Evolutionary conservation across 2,888 invertebrate genomes (phyloP).

Genomic region (Cosmorhoe ocellata): DNA sequence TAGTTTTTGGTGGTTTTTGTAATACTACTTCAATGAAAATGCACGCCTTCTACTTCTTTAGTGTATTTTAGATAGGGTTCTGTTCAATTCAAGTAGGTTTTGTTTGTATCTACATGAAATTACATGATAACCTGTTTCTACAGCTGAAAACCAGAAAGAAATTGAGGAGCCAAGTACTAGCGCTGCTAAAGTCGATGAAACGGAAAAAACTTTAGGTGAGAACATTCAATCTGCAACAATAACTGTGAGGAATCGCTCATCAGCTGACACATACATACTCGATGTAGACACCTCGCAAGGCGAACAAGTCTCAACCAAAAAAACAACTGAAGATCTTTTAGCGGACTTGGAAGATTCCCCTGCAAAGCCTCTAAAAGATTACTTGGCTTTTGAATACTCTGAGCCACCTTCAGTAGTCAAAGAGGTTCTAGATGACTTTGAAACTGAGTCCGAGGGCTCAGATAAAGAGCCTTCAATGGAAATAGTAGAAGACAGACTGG

Average conservation of each 20-base stretch:
- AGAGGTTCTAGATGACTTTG: conserved; percentile 64
- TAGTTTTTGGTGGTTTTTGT: no score
- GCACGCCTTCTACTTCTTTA: no score
- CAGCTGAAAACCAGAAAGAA: conserved; percentile 43
- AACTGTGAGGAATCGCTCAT: conserved; percentile 56
- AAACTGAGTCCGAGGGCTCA: conserved; percentile 54
- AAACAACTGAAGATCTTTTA: conserved; percentile 51
- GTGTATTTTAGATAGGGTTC: no score
- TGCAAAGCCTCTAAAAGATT: conserved; percentile 55
- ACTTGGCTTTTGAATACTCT: conserved; percentile 52
- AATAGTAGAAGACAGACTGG: conserved; percentile 45
- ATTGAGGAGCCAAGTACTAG: conserved; percentile 44
- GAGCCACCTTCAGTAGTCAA: conserved; percentile 63
- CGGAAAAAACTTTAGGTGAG: conserved; percentile 63
- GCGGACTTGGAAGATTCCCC: conserved; percentile 47
- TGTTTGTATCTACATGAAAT: no score
- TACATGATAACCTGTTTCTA: conserved; percentile 29
- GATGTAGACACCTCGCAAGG: not conserved
- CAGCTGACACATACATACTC: conserved; percentile 62
- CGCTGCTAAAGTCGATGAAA: conserved; percentile 42
- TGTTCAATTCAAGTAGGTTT: no score
- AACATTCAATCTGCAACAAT: conserved; percentile 53
- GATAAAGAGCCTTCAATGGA: conserved; percentile 51
- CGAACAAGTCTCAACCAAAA: conserved; percentile 44
- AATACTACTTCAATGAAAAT: no score